Conservation (phyloP, 2,113 vertebrate species). For the Paratilapia polleni region DNA sequence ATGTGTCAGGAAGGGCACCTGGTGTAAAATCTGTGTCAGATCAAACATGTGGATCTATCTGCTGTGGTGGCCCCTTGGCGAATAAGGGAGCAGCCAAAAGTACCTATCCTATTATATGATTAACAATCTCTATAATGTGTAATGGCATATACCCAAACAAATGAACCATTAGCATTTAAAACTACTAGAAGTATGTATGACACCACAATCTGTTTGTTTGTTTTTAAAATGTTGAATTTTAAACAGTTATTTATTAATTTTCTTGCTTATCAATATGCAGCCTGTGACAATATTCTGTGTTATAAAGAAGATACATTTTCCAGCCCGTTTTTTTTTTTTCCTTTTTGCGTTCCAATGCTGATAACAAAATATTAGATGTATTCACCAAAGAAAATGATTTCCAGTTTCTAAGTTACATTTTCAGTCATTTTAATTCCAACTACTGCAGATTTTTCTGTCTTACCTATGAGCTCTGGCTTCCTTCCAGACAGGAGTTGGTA, state of each 20-base stretch:
- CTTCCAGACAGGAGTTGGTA: slow-evolving; percentile 90
- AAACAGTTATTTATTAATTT: not conserved
- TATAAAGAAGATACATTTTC: too few relatives aligned
- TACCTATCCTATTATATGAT: not conserved
- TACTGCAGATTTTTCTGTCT: not conserved
- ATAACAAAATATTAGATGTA: too few relatives aligned
- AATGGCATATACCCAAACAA: not conserved
- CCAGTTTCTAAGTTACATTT: not conserved
- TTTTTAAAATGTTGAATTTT: not conserved
- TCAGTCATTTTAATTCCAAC: not conserved
- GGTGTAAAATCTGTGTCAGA: not conserved
- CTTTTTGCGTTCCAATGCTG: too few relatives aligned
- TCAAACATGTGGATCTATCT: not conserved
- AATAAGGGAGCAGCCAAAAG: not conserved
- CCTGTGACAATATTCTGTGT: not conserved
- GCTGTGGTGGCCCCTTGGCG: not conserved
- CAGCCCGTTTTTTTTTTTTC: too few relatives aligned
- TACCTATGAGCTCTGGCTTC: slow-evolving; percentile 86
- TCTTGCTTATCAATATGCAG: not conserved
- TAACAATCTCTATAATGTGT: not conserved
- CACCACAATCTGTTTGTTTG: not conserved
- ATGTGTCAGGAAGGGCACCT: not conserved
- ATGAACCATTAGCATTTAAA: not conserved
- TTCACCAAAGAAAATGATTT: too few relatives aligned
- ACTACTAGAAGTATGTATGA: not conserved